A percentile compares a stretch with the other conserved stretches of the same genome.
Evolutionary conservation across 30 jellyfish, hydroid and myxozoan genomes (phyloP).

Genomic region (Aurelia coerulea): DNA sequence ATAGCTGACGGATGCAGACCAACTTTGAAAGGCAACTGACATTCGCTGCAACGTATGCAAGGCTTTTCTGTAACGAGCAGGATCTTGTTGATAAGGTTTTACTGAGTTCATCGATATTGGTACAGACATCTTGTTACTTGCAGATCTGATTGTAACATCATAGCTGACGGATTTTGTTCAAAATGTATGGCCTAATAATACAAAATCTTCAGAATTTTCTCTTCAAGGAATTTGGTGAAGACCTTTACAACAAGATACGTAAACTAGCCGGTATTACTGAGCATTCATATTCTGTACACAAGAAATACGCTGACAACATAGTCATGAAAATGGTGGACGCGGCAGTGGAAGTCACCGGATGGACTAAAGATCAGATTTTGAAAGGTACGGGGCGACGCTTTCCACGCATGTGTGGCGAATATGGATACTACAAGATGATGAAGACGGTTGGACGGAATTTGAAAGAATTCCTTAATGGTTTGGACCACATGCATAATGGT

Average conservation of each 20-base stretch:
- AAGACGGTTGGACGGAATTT: slow-evolving; percentile 65
- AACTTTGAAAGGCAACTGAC: too few relatives aligned
- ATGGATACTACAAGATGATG: slow-evolving; percentile 59
- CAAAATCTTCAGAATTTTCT: slow-evolving; percentile 56
- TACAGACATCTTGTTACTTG: too few relatives aligned
- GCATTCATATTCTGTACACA: slow-evolving; percentile 51
- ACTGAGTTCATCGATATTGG: too few relatives aligned
- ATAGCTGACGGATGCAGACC: too few relatives aligned
- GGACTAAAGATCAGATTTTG: slow-evolving; percentile 45
- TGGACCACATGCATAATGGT: slow-evolving; percentile 64
- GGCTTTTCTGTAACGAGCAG: too few relatives aligned
- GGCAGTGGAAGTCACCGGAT: slow-evolving; percentile 49
- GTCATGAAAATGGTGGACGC: slow-evolving; percentile 26
- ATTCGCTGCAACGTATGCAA: too few relatives aligned
- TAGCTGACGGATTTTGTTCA: too few relatives aligned
- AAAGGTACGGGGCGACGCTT: slow-evolving; percentile 50
- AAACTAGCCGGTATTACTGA: slow-evolving; percentile 46
- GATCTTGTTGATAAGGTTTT: too few relatives aligned
- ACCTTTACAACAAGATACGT: slow-evolving; percentile 11
- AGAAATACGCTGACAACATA: slow-evolving; percentile 29
- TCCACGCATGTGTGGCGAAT: slow-evolving; percentile 59
- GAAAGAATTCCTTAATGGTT: slow-evolving; percentile 62
- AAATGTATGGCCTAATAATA: slow-evolving; percentile 57
- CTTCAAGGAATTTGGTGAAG: slow-evolving; percentile 49
- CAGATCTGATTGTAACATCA: too few relatives aligned